A percentile compares a stretch with the other conserved stretches of the same genome.
Conservation (phyloP, 1,140 invertebrate genomes). For the Nymphalis io region DNA sequence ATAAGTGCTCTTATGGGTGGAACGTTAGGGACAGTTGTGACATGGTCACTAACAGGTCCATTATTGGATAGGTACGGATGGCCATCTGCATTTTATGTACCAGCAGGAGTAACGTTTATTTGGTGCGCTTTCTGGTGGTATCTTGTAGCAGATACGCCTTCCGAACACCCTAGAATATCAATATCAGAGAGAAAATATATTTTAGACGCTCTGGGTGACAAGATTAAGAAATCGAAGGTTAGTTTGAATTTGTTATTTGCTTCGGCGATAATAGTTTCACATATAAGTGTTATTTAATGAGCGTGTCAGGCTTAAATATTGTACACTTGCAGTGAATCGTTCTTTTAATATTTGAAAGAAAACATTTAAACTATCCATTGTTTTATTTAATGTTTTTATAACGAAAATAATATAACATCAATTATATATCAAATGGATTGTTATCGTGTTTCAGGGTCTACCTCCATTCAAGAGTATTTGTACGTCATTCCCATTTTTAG, state of each 20-base stretch:
- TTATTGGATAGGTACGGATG: constrained; percentile 85
- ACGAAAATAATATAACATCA: not conserved
- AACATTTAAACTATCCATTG: too few species aligned
- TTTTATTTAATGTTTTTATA: too few species aligned
- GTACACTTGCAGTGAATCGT: not conserved
- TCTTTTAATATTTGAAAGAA: too few species aligned
- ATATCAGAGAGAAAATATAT: constrained; percentile 84
- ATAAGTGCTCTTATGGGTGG: constrained; percentile 88
- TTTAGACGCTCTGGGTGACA: constrained; percentile 67
- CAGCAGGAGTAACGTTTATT: constrained; percentile 82
- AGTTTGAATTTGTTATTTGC: constrained; percentile 40
- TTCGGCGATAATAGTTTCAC: constrained; percentile 30
- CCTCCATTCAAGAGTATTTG: constrained; percentile 83
- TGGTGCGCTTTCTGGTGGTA: constrained; percentile 85
- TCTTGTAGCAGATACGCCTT: constrained; percentile 86
- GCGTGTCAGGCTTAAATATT: not conserved
- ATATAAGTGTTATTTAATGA: constrained; percentile 14
- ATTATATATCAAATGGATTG: not conserved
- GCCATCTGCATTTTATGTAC: constrained; percentile 87
- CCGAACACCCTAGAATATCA: constrained; percentile 87
- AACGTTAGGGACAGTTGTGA: constrained; percentile 88
- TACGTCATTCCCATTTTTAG: constrained; percentile 85
- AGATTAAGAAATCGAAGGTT: constrained; percentile 69
- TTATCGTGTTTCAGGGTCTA: constrained; percentile 68
- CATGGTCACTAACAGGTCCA: constrained; percentile 86